phyloP scores from a whole-genome alignment of 2,113 vertebrate genomes.

The Peromyscus leucopus region DNA sequence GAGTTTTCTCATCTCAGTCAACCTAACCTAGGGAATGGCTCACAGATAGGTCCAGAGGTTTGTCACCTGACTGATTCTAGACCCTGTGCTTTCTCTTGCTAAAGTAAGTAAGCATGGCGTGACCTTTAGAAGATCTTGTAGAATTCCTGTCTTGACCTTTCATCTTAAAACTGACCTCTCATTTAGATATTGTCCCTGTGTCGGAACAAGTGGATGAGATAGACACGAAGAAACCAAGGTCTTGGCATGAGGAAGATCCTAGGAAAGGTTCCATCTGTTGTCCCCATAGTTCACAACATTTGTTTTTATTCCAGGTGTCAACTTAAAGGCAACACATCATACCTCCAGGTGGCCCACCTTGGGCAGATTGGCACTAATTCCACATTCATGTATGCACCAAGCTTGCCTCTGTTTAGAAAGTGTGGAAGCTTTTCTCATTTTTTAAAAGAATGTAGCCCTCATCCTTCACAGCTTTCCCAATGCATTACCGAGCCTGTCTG shows the following conservation, averaged over 20 bases:
- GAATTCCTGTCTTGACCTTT: background rate
- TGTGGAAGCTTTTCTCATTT: background rate
- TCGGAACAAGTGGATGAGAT: background rate
- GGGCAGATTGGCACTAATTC: background rate
- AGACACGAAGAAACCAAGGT: background rate
- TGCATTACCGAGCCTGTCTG: constrained; percentile 37
- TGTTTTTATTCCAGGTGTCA: constrained; percentile 13
- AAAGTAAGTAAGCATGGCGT: background rate
- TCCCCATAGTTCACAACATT: background rate
- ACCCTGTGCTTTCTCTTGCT: background rate
- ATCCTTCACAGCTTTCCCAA: constrained; percentile 60
- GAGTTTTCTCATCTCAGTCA: background rate
- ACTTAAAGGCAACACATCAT: background rate
- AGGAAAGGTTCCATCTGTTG: background rate
- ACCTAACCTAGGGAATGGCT: background rate
- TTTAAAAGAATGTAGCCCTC: constrained; percentile 58
- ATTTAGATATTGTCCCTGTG: background rate
- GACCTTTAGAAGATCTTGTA: background rate
- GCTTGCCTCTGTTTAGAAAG: background rate
- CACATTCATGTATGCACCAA: constrained; percentile 56
- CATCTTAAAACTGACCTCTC: background rate
- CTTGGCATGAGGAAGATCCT: background rate
- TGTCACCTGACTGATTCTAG: background rate
- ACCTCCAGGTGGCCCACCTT: background rate
- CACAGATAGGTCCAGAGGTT: too few relatives aligned